A percentile compares a stretch with the other conserved stretches of the same genome.
Evolutionary conservation across 2,797 vertebrate genomes (phyloP).

Genomic region (Gallinago stenura): DNA sequence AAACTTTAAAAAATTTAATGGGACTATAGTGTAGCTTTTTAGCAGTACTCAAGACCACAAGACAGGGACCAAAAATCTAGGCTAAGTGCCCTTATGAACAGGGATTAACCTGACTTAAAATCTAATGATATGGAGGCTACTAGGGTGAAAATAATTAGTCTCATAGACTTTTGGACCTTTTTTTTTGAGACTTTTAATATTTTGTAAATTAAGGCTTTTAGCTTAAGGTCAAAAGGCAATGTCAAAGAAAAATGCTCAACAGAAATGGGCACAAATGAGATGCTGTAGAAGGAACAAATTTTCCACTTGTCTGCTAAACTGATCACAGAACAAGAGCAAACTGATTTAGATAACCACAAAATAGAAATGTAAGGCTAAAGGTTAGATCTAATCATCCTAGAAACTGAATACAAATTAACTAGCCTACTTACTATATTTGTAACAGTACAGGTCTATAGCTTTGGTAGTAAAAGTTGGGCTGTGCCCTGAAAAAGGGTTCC

Average conservation of each 20-base stretch:
- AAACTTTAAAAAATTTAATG: not conserved
- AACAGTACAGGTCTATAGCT: not conserved
- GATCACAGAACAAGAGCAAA: not conserved
- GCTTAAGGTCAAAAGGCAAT: conserved; percentile 22
- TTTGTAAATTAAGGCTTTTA: conserved; percentile 13
- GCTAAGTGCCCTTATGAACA: not conserved
- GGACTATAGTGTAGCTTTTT: not conserved
- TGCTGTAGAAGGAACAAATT: not conserved
- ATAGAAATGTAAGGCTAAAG: conserved; percentile 23
- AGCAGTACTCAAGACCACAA: not conserved
- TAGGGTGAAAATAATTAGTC: not conserved
- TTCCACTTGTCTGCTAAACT: not conserved
- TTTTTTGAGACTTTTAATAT: not conserved
- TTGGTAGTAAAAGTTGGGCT: not conserved
- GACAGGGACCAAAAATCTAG: not conserved
- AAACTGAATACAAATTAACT: conserved; percentile 16
- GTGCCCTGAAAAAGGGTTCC: not conserved
- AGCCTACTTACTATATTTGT: conserved; percentile 27
- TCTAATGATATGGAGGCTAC: not conserved
- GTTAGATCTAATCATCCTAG: not conserved
- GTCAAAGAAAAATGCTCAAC: not conserved
- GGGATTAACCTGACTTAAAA: not conserved
- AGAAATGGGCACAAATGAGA: not conserved
- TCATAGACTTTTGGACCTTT: not conserved
- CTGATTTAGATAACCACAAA: not conserved